Base-by-base conservation (phyloP, 37 sponge, comb jelly and placozoan species). In the Diacarnus erythraeanus region DNA sequence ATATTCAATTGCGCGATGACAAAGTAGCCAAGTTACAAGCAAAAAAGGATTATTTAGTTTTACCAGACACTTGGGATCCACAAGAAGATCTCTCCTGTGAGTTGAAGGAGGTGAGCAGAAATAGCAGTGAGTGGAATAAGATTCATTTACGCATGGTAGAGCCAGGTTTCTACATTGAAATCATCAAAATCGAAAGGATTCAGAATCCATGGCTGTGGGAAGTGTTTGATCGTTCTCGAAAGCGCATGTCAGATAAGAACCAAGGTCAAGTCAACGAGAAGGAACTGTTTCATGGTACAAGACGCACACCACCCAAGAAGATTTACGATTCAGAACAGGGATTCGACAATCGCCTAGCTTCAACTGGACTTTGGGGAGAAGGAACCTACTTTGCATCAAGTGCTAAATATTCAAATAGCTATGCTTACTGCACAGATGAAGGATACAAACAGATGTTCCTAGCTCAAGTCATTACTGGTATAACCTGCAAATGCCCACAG, bases 121-220 rank as follows among this genome's bases (percentile, higher is more conserved):
- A 25, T 23, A 69, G 74, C 12, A 2, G 23, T 15, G 90, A 89
- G 31, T 89, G 85, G 79, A 59, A 38, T 0, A 33, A 84, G 0
- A 56, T 84, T 0, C 47, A 57, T 5, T 4, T 0, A 18, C 20
- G 10, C 22, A 31, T 89, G 2, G 43, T 57, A 3, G 42, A 68
- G n/a, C 77, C 82, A 21, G 72, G 77, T 0, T 77, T 78, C 5
- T 9, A 34, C 15, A 59, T 73, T 1, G 0, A 29, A 0, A 76
- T 90, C 40, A 35, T 35, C 9, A 69, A 17, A 38, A 3, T 90
- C 4, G 78, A 91, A 57, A 79, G 91, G 21, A 82, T 91, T 47
- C 88, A 91, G 57, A 91, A 91, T 36, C 23, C 42, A 33, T 91
- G 92, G 92, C 77, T 91, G 6, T 91, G 92, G 92, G 58, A 77